Evolutionary conservation across 2,888 invertebrate species (phyloP).

Genomic region (Vanessa cardui): DNA sequence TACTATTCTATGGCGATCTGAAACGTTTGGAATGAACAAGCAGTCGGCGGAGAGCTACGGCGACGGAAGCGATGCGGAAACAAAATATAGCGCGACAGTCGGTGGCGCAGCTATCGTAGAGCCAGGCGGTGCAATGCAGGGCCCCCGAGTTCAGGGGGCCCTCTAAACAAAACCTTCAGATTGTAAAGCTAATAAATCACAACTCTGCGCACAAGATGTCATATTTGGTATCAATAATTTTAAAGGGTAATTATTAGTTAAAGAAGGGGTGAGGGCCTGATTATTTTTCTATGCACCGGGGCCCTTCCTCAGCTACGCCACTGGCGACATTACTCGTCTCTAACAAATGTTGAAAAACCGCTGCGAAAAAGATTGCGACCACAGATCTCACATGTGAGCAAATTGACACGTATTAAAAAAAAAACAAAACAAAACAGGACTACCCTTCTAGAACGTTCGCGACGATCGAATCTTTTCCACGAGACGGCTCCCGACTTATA

Average conservation of each 20-base stretch:
- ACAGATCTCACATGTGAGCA: constrained; percentile 25
- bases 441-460: constrained; percentile 3
- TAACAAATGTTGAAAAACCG: constrained; percentile 15
- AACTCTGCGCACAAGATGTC: too few species aligned
- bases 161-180: too few species aligned
- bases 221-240: too few species aligned
- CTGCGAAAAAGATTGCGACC: constrained; percentile 14
- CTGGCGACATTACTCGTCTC: constrained; percentile 10
- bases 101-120: too few species aligned
- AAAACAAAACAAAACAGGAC: background rate
- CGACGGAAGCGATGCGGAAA: constrained; percentile 13
- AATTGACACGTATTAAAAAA: constrained; percentile 26
- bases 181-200: too few species aligned
- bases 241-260: too few species aligned
- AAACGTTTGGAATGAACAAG: constrained; percentile 36
- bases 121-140: too few species aligned
- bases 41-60: constrained; percentile 24
- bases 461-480: constrained; percentile 8
- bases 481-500: background rate
- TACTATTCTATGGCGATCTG: constrained; percentile 45
- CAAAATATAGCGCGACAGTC: constrained; percentile 12
- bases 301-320: too few species aligned
- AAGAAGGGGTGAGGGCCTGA: too few species aligned
- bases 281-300: too few species aligned
- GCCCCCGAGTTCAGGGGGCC: too few species aligned